phyloP scores from a whole-genome alignment of 2,797 vertebrate genomes.

The Girardinus metallicus region DNA sequence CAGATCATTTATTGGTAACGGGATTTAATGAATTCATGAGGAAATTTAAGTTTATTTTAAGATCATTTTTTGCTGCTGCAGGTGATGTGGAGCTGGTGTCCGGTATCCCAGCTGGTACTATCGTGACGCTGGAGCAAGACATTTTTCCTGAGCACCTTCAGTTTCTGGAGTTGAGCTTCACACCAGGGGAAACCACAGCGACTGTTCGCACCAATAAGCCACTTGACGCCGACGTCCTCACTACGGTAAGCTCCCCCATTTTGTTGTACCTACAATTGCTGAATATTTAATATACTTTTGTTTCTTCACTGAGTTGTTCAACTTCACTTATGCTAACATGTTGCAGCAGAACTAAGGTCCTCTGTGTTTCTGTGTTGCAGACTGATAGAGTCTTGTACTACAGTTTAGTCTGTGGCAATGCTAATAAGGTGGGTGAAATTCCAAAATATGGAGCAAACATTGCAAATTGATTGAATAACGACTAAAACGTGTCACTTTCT shows the following conservation, averaged over 20 bases:
- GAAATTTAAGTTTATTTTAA: too few relatives aligned
- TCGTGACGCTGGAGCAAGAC: not conserved
- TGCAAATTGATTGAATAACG: not conserved
- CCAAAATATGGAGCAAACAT: not conserved
- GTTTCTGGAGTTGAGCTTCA: conserved; percentile 57
- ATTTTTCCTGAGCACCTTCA: not conserved
- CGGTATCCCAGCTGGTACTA: conserved; percentile 41
- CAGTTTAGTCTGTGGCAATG: conserved; percentile 1
- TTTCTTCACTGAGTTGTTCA: not conserved
- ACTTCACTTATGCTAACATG: too few relatives aligned
- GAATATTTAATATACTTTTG: not conserved
- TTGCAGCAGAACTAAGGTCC: not conserved
- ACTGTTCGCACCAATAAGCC: conserved; percentile 54
- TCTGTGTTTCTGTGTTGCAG: conserved; percentile 53
- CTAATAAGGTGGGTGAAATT: conserved; percentile 40
- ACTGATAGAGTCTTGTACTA: conserved; percentile 48
- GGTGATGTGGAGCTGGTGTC: conserved; percentile 76
- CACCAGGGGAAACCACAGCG: conserved; percentile 23
- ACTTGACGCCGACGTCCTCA: conserved; percentile 59
- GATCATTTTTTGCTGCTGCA: conserved; percentile 33
- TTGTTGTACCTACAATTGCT: not conserved
- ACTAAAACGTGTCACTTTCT: not conserved
- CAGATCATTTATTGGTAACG: not conserved
- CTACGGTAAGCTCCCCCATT: not conserved
- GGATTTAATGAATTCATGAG: not conserved